Percentiles rank a stretch among this genome's conserved stretches.
These are phyloP conservation scores for Antechinus flavipes DNA, from an alignment of 2,113 vertebrate species.

Conservation along the genomic window DNA sequence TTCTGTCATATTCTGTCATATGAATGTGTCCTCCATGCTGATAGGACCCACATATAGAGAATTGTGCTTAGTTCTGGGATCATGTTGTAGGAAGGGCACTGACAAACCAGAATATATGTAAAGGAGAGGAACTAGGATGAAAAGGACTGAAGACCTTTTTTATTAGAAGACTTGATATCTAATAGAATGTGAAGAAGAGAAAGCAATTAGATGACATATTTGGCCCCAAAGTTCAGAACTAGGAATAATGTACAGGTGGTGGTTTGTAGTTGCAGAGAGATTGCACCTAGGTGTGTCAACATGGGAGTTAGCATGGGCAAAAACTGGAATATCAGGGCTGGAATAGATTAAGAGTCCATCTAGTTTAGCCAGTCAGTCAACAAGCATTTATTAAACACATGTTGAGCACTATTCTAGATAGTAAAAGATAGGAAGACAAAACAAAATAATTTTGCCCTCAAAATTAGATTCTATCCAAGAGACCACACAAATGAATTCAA, in stretches of 20 bases:
- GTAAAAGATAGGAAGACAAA: not conserved
- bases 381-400: not conserved
- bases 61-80: not conserved
- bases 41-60: not conserved
- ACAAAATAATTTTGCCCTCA: not conserved
- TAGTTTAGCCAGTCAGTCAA: not conserved
- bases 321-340: not conserved
- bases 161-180: not conserved
- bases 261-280: not conserved
- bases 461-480: not conserved
- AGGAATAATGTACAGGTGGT: not conserved
- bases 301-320: not conserved
- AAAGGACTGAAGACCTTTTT: not conserved
- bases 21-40: not conserved
- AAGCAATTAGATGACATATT: not conserved
- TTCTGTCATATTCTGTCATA: not conserved
- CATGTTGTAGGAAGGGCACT: not conserved
- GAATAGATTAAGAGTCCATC: not conserved
- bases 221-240: too few relatives aligned
- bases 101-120: not conserved
- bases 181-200: not conserved
- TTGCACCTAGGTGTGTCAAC: not conserved
- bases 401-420: not conserved
- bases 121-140: not conserved
- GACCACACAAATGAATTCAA: not conserved